Evolutionary conservation across 2,797 vertebrate species (phyloP), one percentile per base, ranked within the genome.

Genomic region (Danio aesculapii): DNA sequence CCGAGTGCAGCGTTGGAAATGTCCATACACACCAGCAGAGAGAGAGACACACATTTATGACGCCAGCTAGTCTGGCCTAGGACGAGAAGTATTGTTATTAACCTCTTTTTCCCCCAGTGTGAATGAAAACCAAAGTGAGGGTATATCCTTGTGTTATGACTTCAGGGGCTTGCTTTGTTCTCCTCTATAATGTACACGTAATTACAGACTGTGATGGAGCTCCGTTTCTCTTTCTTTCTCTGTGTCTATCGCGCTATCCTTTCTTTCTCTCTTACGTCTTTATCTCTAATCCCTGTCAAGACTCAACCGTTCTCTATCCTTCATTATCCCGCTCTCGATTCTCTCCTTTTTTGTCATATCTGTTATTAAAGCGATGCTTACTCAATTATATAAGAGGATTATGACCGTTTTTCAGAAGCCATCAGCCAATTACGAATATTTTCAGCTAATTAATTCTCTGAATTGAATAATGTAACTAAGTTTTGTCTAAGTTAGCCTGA

Each of bases 71-170:
- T 94, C 93, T 94, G 91, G 89, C 84, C 59, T 72, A 81, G 79
- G 78, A 85, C 84, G 83, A 89, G 89, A 83, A 92, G 91, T 90
- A 92, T 93, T 93, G 91, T 94, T 92, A 92, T 93, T 93, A 93
- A 91, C 81, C 86, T 88, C 76, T 74, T 75, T 81, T 75, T 67
- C 30, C 46, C 55, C 73, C 77, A 68, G 87, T 86, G 92, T 91
- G 91, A 93, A 92, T 90, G 89, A 90, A 93, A 89, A 90, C 87
- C 86, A 85, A 87, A 85, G 90, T 53, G 69, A 71, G 79, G 84
- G 43, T 85, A 91, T 88, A 91, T 92, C 88, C 88, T 88, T 88
- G 88, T 88, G 90, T 86, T 84, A 90, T 90, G 84, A 88, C 92
- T 91, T 77, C 85, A 71, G 90, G 92, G 92, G 89, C 89, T 77